Evolutionary conservation across 1,140 invertebrate genomes (phyloP), one percentile per base, ranked within the genome.

Genomic region (Danaus plexippus): DNA sequence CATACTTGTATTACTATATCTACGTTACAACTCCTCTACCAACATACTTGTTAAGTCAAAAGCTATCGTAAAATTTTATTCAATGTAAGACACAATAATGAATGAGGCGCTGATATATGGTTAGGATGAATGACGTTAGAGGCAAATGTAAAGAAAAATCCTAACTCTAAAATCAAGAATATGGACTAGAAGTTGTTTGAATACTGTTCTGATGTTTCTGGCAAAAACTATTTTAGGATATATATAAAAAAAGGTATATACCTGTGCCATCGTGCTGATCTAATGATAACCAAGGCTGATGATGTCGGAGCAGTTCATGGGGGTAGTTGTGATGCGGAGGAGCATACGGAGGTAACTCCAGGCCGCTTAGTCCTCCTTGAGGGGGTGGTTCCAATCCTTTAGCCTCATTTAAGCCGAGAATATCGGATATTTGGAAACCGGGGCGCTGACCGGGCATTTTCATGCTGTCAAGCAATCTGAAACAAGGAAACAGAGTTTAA

Each of bases 371-470:
- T 5, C 62, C 42, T 6, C 62, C 64, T 54, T 67, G 73, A 12
- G 66, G 12, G 9, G 69, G 69, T 3, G 75, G 59, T 62, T 83
- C 80, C 55, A 79, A 18, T 9, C 71, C 75, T 57, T 87, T 85
- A 2, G 81, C 80, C 52, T 88, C 87, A 52, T 87, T 87, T 52
- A 93, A 75, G 18, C 93, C 92, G 46, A 94, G 77, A 64, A 94
- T 94, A 70, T 94, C 93, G 52, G 91, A 92, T 66, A 94, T 94
- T 71, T 93, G 92, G 68, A 94, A 94, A 42, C 92, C 91, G 0
- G 89, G 88, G 43, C 92, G 78, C 62, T 90, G 89, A 22, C 88
- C 88, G 0, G 90, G 89, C 80, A 91, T 89, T 81, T 92, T 92
- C 88, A 92, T 92, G 64, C 89, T 91, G 67, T 92, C 91, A 71